These are phyloP conservation scores for Premnoplex brunnescens DNA, from an alignment of 2,797 vertebrate species.

Conservation along the genomic window DNA sequence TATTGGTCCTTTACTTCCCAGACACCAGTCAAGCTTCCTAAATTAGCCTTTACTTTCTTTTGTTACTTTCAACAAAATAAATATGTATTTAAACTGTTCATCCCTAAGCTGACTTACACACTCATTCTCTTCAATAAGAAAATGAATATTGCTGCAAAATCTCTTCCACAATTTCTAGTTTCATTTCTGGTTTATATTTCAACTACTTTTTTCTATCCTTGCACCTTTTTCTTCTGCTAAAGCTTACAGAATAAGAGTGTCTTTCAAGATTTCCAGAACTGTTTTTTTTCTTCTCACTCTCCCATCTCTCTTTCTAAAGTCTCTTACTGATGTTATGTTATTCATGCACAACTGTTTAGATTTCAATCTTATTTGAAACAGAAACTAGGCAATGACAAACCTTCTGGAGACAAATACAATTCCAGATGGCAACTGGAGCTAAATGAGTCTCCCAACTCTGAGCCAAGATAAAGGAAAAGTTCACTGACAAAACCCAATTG, in stretches of 20 bases:
- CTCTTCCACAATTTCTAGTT: not conserved
- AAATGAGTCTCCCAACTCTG: not conserved
- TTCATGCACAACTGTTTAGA: constrained; percentile 41
- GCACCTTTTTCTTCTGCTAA: not conserved
- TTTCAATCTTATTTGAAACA: constrained; percentile 20
- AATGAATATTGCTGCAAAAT: not conserved
- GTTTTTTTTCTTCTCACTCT: not conserved
- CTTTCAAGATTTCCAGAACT: not conserved
- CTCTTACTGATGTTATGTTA: constrained; percentile 30
- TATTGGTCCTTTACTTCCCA: not conserved
- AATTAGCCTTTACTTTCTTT: not conserved
- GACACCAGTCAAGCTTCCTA: not conserved
- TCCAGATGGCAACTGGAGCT: constrained; percentile 51
- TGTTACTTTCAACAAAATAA: not conserved
- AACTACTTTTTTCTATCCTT: not conserved
- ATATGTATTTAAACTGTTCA: not conserved
- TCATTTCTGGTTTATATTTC: not conserved
- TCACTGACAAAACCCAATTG: not conserved
- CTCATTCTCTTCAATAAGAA: not conserved
- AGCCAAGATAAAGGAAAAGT: not conserved
- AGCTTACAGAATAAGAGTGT: not conserved
- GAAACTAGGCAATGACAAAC: constrained; percentile 36
- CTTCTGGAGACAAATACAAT: constrained; percentile 30
- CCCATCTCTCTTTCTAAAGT: not conserved
- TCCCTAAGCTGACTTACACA: not conserved